Evolutionary conservation across 2,888 invertebrate species (phyloP), one percentile per base, ranked within the genome.

Genomic region (Acrobasis consociella): DNA sequence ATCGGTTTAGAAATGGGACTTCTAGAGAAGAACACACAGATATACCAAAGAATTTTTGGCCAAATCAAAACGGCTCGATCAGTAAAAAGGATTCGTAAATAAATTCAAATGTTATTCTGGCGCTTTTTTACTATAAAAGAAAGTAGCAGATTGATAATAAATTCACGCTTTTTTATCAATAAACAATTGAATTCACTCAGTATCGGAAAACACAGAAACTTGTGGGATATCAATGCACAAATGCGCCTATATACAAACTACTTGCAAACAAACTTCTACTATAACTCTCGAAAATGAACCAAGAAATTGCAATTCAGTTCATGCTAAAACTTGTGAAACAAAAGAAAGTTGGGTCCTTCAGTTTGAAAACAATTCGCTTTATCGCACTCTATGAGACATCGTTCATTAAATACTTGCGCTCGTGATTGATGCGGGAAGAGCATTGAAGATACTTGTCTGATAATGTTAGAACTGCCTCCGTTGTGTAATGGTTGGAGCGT

Each of bases 291-390:
- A 50, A 60, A 60, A 60, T 50, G 60, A 50, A 50, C 59, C 37
- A 13, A 38, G 51, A 17, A 50, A 60, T 60, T 52, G 38, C 51
- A 51, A n/a, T 60, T 51, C 60, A 51, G 60, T 60, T 52, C 60
- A 60, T 60, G 38, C 50, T 50, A 17, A 46, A 51, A 60, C 60
- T 60, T 60, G 50, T 60, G 51, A 51, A 60, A 60, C 60, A 60
- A 51, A 60, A 60, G 60, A 51, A 51, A 60, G 17, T 56, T 56
- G 13, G 42, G 42, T 13, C 31, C 42, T 42, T 46, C 56, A 22
- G 42, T 56, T 42, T 9, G 56, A 56, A 56, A 56, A 46, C 42
- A 56, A 56, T 31, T 31, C 31, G 31, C 56, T 56, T 56, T 11
- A 7, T 13, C 37, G 11, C n/a, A 7, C 16, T n/a, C 7, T 16